Evolutionary conservation across 2,113 vertebrate species (phyloP).

Genomic region (Xiphophorus hellerii): DNA sequence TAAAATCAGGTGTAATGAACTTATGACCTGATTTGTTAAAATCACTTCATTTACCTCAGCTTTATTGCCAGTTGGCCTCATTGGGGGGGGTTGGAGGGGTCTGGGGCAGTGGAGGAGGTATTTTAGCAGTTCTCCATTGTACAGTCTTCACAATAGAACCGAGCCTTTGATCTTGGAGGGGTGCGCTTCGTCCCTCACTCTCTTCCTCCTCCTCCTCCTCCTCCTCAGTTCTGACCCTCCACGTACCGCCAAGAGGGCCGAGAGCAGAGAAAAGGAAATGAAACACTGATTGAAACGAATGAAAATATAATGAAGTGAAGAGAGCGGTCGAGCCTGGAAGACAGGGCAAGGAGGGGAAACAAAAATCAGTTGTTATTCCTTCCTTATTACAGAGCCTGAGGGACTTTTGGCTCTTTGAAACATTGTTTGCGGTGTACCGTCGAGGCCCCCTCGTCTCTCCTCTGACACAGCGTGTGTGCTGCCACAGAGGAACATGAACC

Average conservation of each 20-base stretch:
- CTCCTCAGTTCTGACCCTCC: slow-evolving; percentile 51
- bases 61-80: slow-evolving; percentile 61
- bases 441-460: slow-evolving; percentile 28
- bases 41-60: slow-evolving; percentile 36
- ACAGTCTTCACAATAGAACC: slow-evolving; percentile 70
- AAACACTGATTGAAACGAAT: slow-evolving; percentile 66
- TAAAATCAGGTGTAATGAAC: background rate
- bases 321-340: slow-evolving; percentile 18
- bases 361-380: slow-evolving; percentile 51
- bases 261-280: slow-evolving; percentile 51
- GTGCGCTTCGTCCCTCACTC: slow-evolving; percentile 38
- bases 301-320: slow-evolving; percentile 59
- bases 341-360: slow-evolving; percentile 21
- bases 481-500: slow-evolving; percentile 17
- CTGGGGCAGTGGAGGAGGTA: background rate
- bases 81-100: slow-evolving; percentile 13
- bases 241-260: slow-evolving; percentile 39
- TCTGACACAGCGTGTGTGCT: slow-evolving; percentile 59
- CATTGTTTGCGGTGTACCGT: slow-evolving; percentile 47
- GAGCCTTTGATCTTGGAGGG: slow-evolving; percentile 77
- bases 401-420: slow-evolving; percentile 39
- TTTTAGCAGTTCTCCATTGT: slow-evolving; percentile 70
- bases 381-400: slow-evolving; percentile 63
- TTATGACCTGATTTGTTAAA: background rate
- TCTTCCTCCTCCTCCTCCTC: slow-evolving; percentile 17